Evolutionary conservation across 92 coral and sea anemone genomes (phyloP).

Genomic region (Porites divaricata): DNA sequence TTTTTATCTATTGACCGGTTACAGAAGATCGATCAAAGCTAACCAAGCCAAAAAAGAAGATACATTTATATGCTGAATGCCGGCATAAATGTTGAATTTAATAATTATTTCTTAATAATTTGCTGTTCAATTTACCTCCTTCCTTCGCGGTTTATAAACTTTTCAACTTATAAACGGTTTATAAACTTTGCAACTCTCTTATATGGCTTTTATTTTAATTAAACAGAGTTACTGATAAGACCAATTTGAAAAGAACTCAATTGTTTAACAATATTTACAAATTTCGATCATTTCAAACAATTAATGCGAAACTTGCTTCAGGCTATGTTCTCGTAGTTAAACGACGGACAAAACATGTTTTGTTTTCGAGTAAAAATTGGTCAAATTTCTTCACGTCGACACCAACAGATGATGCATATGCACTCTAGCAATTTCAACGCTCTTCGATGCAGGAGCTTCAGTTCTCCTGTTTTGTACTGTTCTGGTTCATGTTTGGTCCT

Average conservation of each 20-base stretch:
- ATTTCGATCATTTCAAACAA: neutral
- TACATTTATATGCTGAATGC: too few species aligned
- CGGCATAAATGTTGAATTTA: too few species aligned
- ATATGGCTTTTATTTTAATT: neutral
- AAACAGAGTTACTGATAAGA: neutral
- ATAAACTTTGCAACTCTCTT: neutral
- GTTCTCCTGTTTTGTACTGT: neutral
- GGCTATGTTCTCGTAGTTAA: neutral
- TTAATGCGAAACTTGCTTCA: neutral
- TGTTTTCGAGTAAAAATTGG: neutral
- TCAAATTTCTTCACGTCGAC: neutral
- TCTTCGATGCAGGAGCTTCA: neutral
- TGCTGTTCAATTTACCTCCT: too few species aligned
- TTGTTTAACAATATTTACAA: neutral
- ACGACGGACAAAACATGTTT: neutral
- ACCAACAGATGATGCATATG: neutral
- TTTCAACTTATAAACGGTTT: too few species aligned
- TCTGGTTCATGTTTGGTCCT: too few species aligned
- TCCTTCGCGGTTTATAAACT: too few species aligned
- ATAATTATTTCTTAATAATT: too few species aligned
- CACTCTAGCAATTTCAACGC: neutral
- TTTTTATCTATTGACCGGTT: too few species aligned
- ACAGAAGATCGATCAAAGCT: too few species aligned
- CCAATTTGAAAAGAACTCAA: slow-evolving; percentile 2
- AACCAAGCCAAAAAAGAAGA: too few species aligned